Percentiles rank a stretch among this genome's conserved stretches.
Evolutionary conservation across 2,888 invertebrate species (phyloP).

Genomic region (Andrena bicolor): DNA sequence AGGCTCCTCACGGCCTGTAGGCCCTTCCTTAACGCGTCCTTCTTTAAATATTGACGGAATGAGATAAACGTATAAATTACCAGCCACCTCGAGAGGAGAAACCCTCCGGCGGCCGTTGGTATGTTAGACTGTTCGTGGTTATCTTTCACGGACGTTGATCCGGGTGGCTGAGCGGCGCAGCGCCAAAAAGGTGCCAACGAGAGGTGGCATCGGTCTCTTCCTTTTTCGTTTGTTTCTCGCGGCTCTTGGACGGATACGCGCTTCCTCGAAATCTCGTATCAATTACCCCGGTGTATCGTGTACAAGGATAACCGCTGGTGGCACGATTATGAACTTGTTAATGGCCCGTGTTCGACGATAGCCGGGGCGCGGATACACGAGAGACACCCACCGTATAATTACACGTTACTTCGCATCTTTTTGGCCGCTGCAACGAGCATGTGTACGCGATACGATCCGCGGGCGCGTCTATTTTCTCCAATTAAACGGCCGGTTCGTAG

Average conservation of each 20-base stretch:
- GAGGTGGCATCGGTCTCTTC: slow-evolving; percentile 13
- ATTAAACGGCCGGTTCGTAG: slow-evolving; percentile 45
- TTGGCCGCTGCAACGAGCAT: slow-evolving; percentile 6
- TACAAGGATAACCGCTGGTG: slow-evolving; percentile 53
- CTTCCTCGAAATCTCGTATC: slow-evolving; percentile 71
- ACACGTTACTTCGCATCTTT: slow-evolving; percentile 51
- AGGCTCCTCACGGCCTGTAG: not conserved
- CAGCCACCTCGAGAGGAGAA: slow-evolving; percentile 68
- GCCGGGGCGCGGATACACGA: slow-evolving; percentile 45
- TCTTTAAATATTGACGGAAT: slow-evolving; percentile 79
- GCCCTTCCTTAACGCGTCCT: slow-evolving; percentile 35
- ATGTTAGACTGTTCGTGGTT: slow-evolving; percentile 55
- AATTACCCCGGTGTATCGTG: slow-evolving; percentile 60
- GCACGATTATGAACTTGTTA: slow-evolving; percentile 71
- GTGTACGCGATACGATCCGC: slow-evolving; percentile 39
- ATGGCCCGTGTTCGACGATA: slow-evolving; percentile 62
- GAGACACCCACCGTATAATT: slow-evolving; percentile 65
- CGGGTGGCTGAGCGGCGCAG: slow-evolving; percentile 45
- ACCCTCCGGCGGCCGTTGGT: slow-evolving; percentile 66
- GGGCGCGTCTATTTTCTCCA: slow-evolving; percentile 43
- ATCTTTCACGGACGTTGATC: slow-evolving; percentile 73
- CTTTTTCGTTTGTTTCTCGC: slow-evolving; percentile 31
- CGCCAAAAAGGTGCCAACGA: slow-evolving; percentile 63
- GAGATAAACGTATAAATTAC: slow-evolving; percentile 80
- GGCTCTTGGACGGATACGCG: slow-evolving; percentile 29